phyloP scores from a whole-genome alignment of 2,113 vertebrate species.

The Nycticorax nycticorax region DNA sequence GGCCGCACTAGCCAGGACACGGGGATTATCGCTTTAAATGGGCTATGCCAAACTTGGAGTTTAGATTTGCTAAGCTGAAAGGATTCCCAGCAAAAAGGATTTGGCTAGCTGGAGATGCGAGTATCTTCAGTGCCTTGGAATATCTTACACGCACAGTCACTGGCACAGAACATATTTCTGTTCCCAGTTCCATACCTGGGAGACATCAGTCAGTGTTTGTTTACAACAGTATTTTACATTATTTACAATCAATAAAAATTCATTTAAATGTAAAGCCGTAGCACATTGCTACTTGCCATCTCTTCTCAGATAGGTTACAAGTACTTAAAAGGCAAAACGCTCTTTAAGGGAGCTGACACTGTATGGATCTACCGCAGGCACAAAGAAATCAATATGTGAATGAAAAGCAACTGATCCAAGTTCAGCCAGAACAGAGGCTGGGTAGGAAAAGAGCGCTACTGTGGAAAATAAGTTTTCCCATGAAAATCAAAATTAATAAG shows the following conservation, averaged over 20 bases:
- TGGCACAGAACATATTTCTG: background rate
- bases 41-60: background rate
- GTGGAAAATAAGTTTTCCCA: background rate
- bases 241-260: background rate
- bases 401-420: background rate
- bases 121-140: background rate
- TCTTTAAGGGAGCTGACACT: background rate
- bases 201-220: background rate
- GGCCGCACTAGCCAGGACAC: background rate
- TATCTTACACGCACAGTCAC: background rate
- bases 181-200: background rate
- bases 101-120: background rate
- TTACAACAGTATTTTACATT: background rate
- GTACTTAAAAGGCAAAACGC: background rate
- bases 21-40: background rate
- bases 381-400: fast-evolving
- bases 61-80: background rate
- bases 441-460: background rate
- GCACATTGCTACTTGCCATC: background rate
- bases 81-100: background rate
- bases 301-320: background rate
- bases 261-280: background rate
- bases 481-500: background rate
- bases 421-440: background rate
- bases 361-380: background rate